phyloP scores from a whole-genome alignment of 2,888 invertebrate genomes.

The Drosophila bunnanda region DNA sequence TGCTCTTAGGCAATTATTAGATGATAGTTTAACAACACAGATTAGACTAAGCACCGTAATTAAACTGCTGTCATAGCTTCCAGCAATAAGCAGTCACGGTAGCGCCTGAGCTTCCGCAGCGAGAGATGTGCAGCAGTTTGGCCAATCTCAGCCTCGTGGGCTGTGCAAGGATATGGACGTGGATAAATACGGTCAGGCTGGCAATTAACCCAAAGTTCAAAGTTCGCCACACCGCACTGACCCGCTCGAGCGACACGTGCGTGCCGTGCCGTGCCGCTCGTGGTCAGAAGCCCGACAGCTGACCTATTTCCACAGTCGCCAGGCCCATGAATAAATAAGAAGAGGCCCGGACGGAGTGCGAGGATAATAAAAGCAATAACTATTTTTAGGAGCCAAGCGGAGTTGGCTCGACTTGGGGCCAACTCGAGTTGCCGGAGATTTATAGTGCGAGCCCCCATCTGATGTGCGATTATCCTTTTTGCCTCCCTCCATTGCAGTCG shows the following conservation, averaged over 20 bases:
- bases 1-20: neutral
- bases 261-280: slow-evolving; percentile 18
- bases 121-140: neutral
- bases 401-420: slow-evolving; percentile 3
- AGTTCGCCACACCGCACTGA: slow-evolving; percentile 66
- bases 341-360: slow-evolving; percentile 8
- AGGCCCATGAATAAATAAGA: slow-evolving; percentile 58
- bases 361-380: slow-evolving; percentile 38
- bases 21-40: neutral
- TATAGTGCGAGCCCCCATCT: slow-evolving; percentile 25
- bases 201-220: slow-evolving; percentile 82
- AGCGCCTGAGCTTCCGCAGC: slow-evolving; percentile 1
- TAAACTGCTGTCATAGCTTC: neutral
- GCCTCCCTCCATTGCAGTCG: slow-evolving; percentile 54
- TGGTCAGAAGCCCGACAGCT: slow-evolving; percentile 52
- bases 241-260: slow-evolving; percentile 19
- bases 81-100: neutral
- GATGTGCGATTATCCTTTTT: slow-evolving; percentile 14
- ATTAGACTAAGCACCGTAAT: neutral
- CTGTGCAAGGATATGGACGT: slow-evolving; percentile 17
- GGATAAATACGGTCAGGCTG: slow-evolving; percentile 62
- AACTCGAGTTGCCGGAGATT: slow-evolving; percentile 37
- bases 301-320: slow-evolving; percentile 61
- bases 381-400: slow-evolving; percentile 30
- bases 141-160: slow-evolving; percentile 5